Conservation (phyloP, 2,888 invertebrate genomes). For the Prosapia bicincta region DNA sequence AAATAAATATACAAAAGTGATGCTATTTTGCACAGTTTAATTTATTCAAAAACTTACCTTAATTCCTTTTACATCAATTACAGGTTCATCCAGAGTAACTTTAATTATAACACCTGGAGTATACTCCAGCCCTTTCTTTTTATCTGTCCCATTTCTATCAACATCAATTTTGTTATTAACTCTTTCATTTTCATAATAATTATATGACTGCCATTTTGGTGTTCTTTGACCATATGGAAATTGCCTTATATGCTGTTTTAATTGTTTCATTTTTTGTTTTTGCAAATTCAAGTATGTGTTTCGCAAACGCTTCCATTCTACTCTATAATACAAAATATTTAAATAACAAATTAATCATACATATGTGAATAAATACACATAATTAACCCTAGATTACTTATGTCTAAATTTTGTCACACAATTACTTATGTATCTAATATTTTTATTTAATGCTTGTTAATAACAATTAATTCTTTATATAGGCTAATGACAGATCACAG, state of each 20-base stretch:
- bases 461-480: too few relatives aligned
- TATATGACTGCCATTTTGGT: conserved; percentile 39
- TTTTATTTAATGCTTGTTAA: too few relatives aligned
- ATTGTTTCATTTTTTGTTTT: conserved; percentile 70
- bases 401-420: too few relatives aligned
- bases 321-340: too few relatives aligned
- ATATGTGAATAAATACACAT: too few relatives aligned
- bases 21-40: too few relatives aligned
- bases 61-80: conserved; percentile 60
- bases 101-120: conserved; percentile 67
- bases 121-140: conserved; percentile 45
- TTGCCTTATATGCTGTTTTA: conserved; percentile 54
- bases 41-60: too few relatives aligned
- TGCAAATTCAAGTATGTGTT: conserved; percentile 85
- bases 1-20: too few relatives aligned
- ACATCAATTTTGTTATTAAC: not conserved
- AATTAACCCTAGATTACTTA: too few relatives aligned
- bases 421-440: too few relatives aligned
- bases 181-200: not conserved
- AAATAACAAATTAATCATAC: too few relatives aligned
- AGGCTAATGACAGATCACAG: too few relatives aligned
- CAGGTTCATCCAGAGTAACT: conserved; percentile 62
- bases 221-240: conserved; percentile 34
- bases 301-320: conserved; percentile 79
- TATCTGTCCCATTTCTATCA: not conserved